Evolutionary conservation across 2,888 invertebrate genomes (phyloP).

Genomic region (Serripes groenlandicus): DNA sequence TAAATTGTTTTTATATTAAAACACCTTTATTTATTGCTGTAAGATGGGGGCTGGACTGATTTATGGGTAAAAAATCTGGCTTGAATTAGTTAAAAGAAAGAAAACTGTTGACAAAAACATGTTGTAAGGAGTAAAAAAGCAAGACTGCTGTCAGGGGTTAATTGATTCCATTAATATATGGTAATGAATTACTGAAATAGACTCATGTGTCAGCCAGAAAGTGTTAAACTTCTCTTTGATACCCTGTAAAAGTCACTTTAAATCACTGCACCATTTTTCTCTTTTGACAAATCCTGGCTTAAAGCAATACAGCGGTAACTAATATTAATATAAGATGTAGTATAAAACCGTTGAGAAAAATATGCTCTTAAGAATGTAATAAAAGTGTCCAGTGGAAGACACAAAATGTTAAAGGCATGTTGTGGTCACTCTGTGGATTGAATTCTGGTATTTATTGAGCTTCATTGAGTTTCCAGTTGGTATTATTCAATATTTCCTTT

Average conservation of each 20-base stretch:
- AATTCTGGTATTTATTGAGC: too few species aligned
- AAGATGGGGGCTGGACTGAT: slow-evolving; percentile 1
- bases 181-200: slow-evolving; percentile 49
- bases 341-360: too few species aligned
- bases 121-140: slow-evolving; percentile 49
- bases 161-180: slow-evolving; percentile 56
- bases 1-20: slow-evolving; percentile 53
- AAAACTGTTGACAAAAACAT: slow-evolving; percentile 60
- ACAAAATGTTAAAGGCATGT: neutral
- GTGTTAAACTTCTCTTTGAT: slow-evolving; percentile 16
- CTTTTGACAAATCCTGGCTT: slow-evolving; percentile 14
- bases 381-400: neutral
- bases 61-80: slow-evolving; percentile 33
- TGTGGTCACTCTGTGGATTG: neutral
- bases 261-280: neutral
- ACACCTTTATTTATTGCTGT: slow-evolving; percentile 28
- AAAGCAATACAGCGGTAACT: too few species aligned
- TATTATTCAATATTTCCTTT: too few species aligned
- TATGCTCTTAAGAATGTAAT: slow-evolving; percentile 15
- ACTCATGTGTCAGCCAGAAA: slow-evolving; percentile 16
- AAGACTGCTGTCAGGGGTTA: slow-evolving; percentile 57
- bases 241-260: slow-evolving; percentile 19
- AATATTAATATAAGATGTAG: too few species aligned
- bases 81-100: slow-evolving; percentile 48
- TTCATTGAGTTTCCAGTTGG: too few species aligned